Evolutionary conservation across 2,888 invertebrate species (phyloP), one percentile per base, ranked within the genome.

Genomic region (Nematopogon swammerdamellus): DNA sequence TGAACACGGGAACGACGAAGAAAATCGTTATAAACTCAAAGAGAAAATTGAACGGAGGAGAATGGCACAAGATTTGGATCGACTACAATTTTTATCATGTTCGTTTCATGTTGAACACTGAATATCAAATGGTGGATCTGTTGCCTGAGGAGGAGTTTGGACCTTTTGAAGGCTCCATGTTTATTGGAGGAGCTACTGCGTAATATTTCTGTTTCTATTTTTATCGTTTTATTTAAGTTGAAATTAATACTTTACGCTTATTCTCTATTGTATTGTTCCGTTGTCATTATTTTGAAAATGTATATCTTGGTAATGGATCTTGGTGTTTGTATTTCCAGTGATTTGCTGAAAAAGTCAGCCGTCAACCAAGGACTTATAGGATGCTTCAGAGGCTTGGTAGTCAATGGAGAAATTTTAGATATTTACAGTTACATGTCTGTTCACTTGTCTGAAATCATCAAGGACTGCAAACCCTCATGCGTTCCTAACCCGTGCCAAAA

Each of bases 61-160:
- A 95, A 66, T 97, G 96, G 97, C 96, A 97, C 68, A 93, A 95
- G 72, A 88, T 96, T 55, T 92, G 93, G 91, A 92, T 97, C 53
- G 95, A 96, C 75, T 94, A 95, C 66, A 95, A 95, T 72, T 89
- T 91, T 65, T 92, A 95, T 68, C 95, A 95, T 67, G 93, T 95
- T 30, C 80, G 95, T 54, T 93, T 95, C 64, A 94, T 94, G 89
- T 88, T 95, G 56, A 95, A 95, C 64, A 91, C 91, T 30, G 91
- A 94, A 63, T 90, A 87, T 62, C 87, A 90, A 75, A 93, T 94
- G 91, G 86, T 93, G 18, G 90, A 93, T 70, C 73, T 95, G 50
- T 73, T 89, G 56, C 83, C 89, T 11, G 92, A 92, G 65, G 92
- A 94, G 65, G 91, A 94, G 63, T 94, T 95, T 63, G 94, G 94